A percentile compares a stretch with the other conserved stretches of the same genome.
Conservation (phyloP, 2,888 invertebrate species). For the Idaea biselata region DNA sequence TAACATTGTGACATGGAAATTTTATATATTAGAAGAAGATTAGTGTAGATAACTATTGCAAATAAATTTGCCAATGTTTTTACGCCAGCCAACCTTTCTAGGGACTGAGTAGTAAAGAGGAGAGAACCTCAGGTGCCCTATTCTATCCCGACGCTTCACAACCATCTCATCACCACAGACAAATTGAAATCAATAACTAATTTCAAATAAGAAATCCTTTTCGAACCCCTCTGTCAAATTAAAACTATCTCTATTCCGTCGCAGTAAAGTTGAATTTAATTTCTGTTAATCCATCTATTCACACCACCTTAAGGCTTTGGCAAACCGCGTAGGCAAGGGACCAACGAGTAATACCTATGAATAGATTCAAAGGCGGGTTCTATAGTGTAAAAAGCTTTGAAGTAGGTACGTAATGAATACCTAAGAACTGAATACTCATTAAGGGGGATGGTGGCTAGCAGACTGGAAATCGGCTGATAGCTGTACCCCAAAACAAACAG, state of each 20-base stretch:
- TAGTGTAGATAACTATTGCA: too few relatives aligned
- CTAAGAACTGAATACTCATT: neutral
- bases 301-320: neutral
- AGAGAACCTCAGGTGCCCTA: too few relatives aligned
- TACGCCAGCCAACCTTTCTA: too few relatives aligned
- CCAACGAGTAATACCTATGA: neutral
- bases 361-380: neutral
- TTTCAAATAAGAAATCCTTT: too few relatives aligned
- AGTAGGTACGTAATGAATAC: neutral
- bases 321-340: neutral
- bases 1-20: too few relatives aligned
- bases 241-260: neutral
- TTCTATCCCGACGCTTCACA: neutral
- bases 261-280: neutral
- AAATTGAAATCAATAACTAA: neutral
- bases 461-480: too few relatives aligned
- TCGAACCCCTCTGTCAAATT: neutral
- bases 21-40: too few relatives aligned
- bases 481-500: too few relatives aligned
- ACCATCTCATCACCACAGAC: neutral
- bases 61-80: too few relatives aligned
- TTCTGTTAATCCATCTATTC: neutral
- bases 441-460: neutral
- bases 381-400: conserved; percentile 6
- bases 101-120: too few relatives aligned